phyloP scores from a whole-genome alignment of 35 echinoderm and acorn worm genomes.

The Anneissia japonica region DNA sequence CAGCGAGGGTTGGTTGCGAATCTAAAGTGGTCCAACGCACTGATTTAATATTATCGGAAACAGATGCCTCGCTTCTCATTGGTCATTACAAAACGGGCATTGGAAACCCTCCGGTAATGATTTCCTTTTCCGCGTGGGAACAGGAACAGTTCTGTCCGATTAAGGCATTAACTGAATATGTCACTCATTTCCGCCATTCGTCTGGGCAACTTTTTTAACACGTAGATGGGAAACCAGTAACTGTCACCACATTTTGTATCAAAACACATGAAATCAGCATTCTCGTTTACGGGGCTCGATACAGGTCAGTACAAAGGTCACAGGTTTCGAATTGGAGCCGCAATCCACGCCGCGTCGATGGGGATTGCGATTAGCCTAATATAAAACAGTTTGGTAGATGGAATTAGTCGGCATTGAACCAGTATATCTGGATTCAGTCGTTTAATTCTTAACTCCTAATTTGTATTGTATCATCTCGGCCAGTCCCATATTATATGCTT shows the following conservation, averaged over 20 bases:
- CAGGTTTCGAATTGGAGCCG: background rate
- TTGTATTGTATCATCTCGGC: too few relatives aligned
- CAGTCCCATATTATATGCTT: too few relatives aligned
- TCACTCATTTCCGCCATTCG: background rate
- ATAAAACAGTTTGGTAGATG: background rate
- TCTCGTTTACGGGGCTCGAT: too few relatives aligned
- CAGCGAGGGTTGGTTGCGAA: background rate
- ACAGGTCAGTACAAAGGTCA: background rate
- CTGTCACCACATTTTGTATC: background rate
- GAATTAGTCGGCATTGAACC: background rate
- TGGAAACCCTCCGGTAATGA: background rate
- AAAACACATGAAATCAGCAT: background rate
- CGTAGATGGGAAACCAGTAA: background rate
- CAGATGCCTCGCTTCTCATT: background rate
- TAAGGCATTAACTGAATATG: background rate
- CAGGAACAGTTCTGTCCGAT: too few relatives aligned
- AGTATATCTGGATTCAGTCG: background rate
- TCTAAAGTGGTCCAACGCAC: background rate
- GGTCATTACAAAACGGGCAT: background rate
- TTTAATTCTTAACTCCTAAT: background rate
- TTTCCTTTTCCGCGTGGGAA: too few relatives aligned
- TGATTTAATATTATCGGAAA: background rate
- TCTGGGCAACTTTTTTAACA: background rate
- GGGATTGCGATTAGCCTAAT: background rate
- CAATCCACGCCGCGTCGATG: background rate